Evolutionary conservation across 1,140 invertebrate genomes (phyloP).

Genomic region (Prorops nasuta): DNA sequence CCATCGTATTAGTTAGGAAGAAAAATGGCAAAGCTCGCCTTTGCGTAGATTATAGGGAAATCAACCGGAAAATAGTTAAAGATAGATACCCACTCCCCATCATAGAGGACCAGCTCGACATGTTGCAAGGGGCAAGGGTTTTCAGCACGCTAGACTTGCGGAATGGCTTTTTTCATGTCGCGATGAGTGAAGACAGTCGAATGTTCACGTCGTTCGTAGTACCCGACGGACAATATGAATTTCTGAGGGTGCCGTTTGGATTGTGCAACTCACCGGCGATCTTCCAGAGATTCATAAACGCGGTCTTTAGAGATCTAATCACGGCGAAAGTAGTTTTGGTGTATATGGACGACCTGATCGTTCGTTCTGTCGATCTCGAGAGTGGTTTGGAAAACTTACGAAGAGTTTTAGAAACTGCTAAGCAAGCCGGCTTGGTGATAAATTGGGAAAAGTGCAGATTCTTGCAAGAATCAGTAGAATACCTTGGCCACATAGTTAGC

Average conservation of each 20-base stretch:
- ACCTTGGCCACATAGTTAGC: no score
- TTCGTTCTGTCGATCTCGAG: no score
- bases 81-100: neutral
- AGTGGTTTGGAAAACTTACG: no score
- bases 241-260: conserved; percentile 1
- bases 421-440: no score
- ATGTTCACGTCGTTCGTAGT: neutral
- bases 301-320: neutral
- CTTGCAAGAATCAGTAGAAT: no score
- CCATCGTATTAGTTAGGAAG: conserved; percentile 32
- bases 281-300: neutral
- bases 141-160: conserved; percentile 1
- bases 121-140: neutral
- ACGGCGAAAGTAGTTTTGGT: neutral
- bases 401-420: no score
- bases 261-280: neutral
- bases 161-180: neutral
- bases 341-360: neutral
- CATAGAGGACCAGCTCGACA: neutral
- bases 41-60: neutral
- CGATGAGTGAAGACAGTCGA: neutral
- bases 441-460: no score
- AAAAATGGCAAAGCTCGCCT: conserved; percentile 13
- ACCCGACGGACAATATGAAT: neutral
- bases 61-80: neutral